phyloP scores from a whole-genome alignment of 2,113 vertebrate genomes.

The Epinephelus cyanopodus region DNA sequence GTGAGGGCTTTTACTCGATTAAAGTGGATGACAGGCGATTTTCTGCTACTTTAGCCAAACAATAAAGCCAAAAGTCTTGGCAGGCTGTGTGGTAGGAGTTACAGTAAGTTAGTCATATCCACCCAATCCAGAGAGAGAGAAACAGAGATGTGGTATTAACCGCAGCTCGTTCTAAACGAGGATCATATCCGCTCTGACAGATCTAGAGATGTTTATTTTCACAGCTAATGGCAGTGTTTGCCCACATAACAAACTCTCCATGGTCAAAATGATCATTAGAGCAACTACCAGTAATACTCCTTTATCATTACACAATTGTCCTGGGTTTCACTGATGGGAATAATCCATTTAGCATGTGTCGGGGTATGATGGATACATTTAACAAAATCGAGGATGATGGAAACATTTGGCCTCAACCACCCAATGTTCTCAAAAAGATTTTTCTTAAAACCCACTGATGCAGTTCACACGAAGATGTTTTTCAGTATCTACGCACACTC shows the following conservation, averaged over 20 bases:
- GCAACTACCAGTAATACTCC: slow-evolving; percentile 7
- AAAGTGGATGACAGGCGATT: slow-evolving; percentile 65
- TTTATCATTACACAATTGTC: slow-evolving; percentile 20
- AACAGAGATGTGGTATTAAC: slow-evolving; percentile 49
- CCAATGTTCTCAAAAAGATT: too few species aligned
- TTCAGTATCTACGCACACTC: too few species aligned
- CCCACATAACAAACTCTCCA: slow-evolving; percentile 26
- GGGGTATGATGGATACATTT: not conserved
- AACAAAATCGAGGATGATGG: not conserved
- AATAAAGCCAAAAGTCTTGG: slow-evolving; percentile 59
- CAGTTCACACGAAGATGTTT: too few species aligned
- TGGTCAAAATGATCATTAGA: slow-evolving; percentile 27
- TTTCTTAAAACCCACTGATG: too few species aligned
- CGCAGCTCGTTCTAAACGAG: slow-evolving; percentile 33
- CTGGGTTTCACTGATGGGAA: slow-evolving; percentile 4
- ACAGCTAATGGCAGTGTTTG: slow-evolving; percentile 47
- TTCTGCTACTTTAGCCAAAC: slow-evolving; percentile 64
- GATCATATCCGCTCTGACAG: slow-evolving; percentile 36
- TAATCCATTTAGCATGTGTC: not conserved
- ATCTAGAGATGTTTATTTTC: slow-evolving; percentile 53
- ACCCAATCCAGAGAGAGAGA: slow-evolving; percentile 21
- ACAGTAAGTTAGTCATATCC: slow-evolving; percentile 56
- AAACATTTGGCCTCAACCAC: not conserved
- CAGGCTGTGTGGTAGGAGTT: slow-evolving; percentile 45
- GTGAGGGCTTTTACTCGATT: slow-evolving; percentile 55